Conservation (phyloP, 2,797 vertebrate species). For the Ceyx erithaca region DNA sequence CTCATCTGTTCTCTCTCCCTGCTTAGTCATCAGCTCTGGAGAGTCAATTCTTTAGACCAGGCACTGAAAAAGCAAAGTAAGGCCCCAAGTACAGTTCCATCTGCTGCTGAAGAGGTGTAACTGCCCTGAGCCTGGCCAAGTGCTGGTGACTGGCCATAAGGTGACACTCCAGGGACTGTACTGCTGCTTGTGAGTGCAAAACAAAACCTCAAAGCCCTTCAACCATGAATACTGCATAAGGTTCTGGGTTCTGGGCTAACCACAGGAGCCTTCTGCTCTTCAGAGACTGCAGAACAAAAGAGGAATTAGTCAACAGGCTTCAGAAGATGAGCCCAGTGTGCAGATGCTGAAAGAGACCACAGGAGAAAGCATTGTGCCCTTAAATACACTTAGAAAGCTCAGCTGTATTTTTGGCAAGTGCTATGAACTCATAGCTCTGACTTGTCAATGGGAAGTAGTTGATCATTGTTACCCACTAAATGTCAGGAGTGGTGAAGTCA, state of each 20-base stretch:
- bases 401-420: background rate
- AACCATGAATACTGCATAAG: background rate
- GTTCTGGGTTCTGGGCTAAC: background rate
- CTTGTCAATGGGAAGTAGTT: background rate
- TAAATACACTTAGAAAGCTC: background rate
- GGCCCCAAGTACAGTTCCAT: background rate
- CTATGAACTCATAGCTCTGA: background rate
- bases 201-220: background rate
- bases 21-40: background rate
- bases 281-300: background rate
- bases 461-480: constrained; percentile 9
- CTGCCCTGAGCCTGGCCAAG: background rate
- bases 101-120: background rate
- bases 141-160: background rate
- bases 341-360: background rate
- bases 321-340: background rate
- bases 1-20: background rate
- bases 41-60: background rate
- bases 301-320: background rate
- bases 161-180: background rate
- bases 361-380: background rate
- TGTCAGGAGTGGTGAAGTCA: background rate
- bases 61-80: background rate
- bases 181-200: background rate
- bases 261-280: background rate